These are phyloP conservation scores for Hypanus sabinus DNA, from an alignment of 2,113 vertebrate genomes.

Conservation along the genomic window DNA sequence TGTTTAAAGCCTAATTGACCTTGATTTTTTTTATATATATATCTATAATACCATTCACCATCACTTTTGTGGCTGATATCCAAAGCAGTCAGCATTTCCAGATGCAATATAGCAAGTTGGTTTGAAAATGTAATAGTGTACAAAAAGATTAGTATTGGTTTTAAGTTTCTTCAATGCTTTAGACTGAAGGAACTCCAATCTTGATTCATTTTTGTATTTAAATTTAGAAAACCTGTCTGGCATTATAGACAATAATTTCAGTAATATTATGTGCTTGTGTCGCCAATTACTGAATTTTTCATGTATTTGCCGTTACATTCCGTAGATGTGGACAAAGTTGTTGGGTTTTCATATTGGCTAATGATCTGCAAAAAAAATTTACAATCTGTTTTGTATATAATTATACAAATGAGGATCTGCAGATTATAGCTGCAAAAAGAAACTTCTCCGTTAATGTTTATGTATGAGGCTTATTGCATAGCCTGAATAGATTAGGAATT, in stretches of 20 bases:
- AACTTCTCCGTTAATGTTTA: neutral
- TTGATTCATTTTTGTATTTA: neutral
- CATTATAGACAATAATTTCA: neutral
- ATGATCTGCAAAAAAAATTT: neutral
- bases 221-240: neutral
- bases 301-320: neutral
- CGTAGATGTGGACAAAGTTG: neutral
- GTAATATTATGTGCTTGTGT: neutral
- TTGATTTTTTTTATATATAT: neutral
- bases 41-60: neutral
- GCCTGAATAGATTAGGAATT: neutral
- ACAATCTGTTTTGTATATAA: neutral
- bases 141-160: neutral
- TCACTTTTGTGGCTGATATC: neutral
- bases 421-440: neutral
- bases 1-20: neutral
- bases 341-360: neutral
- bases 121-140: neutral
- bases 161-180: neutral
- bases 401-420: neutral
- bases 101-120: neutral
- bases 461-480: neutral
- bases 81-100: neutral
- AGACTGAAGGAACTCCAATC: neutral
- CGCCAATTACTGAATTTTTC: neutral